Conservation (phyloP, 2,797 vertebrate species). For the Myripristis jacobus region DNA sequence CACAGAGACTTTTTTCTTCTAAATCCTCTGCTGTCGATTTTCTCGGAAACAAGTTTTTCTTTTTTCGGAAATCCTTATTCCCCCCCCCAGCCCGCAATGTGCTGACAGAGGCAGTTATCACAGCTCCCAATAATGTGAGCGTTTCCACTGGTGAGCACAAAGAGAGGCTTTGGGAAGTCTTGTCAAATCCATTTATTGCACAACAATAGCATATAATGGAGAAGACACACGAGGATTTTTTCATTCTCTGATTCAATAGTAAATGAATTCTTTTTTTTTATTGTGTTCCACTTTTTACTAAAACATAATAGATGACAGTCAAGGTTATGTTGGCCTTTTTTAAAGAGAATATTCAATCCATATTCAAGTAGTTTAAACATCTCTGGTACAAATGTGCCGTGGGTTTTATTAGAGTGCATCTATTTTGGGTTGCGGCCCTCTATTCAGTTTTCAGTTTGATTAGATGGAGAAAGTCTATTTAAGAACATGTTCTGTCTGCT, state of each 20-base stretch:
- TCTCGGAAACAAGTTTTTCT: conserved; percentile 51
- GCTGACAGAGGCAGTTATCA: conserved; percentile 79
- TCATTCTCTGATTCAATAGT: conserved; percentile 49
- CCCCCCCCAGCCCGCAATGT: conserved; percentile 58
- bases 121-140: conserved; percentile 68
- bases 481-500: conserved; percentile 9
- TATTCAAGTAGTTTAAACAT: conserved; percentile 6
- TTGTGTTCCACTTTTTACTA: conserved; percentile 29
- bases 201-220: conserved; percentile 68
- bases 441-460: conserved; percentile 42
- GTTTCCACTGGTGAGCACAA: conserved; percentile 70
- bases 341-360: background rate
- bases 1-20: conserved; percentile 35
- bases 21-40: conserved; percentile 57
- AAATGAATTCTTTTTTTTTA: conserved; percentile 48
- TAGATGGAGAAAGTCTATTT: conserved; percentile 30
- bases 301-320: conserved; percentile 25
- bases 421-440: conserved; percentile 26
- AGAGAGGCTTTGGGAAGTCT: conserved; percentile 69
- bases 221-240: conserved; percentile 55
- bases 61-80: conserved; percentile 33
- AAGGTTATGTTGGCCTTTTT: conserved; percentile 36
- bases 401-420: conserved; percentile 5
- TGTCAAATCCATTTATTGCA: conserved; percentile 77
- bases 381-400: background rate